phyloP scores from a whole-genome alignment of 2,797 vertebrate genomes.

The Hafferia zeledoni region DNA sequence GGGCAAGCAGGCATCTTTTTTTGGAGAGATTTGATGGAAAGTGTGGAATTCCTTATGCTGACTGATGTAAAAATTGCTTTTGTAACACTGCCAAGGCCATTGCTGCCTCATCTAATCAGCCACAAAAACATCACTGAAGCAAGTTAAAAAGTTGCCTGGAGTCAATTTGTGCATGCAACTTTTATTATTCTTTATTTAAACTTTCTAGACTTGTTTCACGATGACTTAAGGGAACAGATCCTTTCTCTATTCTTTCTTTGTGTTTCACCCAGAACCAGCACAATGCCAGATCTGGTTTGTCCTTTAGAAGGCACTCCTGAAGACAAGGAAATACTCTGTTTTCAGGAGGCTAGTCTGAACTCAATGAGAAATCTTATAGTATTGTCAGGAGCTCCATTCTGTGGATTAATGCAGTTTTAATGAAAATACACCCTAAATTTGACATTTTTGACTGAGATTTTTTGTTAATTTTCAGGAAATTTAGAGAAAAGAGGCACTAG shows the following conservation, averaged over 20 bases:
- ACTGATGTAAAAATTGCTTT: conserved; percentile 36
- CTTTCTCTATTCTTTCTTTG: not conserved
- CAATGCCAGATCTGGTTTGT: not conserved
- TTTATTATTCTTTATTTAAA: conserved; percentile 6
- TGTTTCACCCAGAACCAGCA: not conserved
- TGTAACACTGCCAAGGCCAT: conserved; percentile 19
- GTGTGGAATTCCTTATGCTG: conserved; percentile 2
- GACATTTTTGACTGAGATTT: not conserved
- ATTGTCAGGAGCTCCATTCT: not conserved
- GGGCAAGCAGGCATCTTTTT: not conserved
- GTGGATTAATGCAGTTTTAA: not conserved
- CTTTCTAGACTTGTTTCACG: not conserved
- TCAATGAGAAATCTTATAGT: not conserved
- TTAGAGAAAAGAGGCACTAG: not conserved
- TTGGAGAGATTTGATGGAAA: not conserved
- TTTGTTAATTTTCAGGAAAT: not conserved
- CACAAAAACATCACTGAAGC: conserved; percentile 10
- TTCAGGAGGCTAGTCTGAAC: not conserved
- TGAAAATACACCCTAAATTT: not conserved
- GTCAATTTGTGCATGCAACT: not conserved
- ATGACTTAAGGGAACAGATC: not conserved
- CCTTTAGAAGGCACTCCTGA: not conserved
- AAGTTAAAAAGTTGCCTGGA: not conserved
- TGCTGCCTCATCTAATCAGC: conserved; percentile 3
- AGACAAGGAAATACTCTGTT: not conserved